A percentile compares a stretch with the other conserved stretches of the same genome.
Evolutionary conservation across 2,113 vertebrate genomes (phyloP).

Genomic region (Phodopus roborovskii): DNA sequence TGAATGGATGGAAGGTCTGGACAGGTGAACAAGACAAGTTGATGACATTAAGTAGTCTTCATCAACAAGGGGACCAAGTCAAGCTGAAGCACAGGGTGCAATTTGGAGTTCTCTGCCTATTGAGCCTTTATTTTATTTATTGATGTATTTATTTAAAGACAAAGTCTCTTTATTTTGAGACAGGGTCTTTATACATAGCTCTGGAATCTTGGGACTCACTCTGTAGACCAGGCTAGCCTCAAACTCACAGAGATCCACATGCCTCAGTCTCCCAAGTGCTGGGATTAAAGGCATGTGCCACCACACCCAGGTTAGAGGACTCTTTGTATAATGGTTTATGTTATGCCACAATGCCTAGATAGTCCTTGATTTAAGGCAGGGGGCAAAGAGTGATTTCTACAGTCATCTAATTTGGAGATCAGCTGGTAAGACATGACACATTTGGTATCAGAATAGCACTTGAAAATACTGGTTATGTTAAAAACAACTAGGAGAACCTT

Average conservation of each 20-base stretch:
- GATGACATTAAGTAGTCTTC: background rate
- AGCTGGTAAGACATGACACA: background rate
- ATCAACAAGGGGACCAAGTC: background rate
- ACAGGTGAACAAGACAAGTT: background rate
- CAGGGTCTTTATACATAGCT: background rate
- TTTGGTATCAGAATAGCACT: slow-evolving; percentile 17
- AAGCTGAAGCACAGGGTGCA: background rate
- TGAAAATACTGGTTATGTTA: background rate
- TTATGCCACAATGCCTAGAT: background rate
- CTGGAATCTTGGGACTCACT: background rate
- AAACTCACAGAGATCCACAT: background rate
- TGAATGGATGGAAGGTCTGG: background rate
- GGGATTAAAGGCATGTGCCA: background rate
- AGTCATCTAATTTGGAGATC: background rate
- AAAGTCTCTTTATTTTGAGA: background rate
- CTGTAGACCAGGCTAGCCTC: background rate
- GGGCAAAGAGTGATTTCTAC: background rate
- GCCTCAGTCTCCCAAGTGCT: background rate
- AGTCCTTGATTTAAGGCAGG: background rate
- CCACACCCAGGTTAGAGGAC: background rate
- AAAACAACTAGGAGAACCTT: background rate
- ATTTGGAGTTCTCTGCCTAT: background rate
- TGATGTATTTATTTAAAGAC: background rate
- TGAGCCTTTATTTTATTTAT: background rate
- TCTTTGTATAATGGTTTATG: background rate